Conservation (phyloP, 2,797 vertebrate species). For the Orestias chungarensis region DNA sequence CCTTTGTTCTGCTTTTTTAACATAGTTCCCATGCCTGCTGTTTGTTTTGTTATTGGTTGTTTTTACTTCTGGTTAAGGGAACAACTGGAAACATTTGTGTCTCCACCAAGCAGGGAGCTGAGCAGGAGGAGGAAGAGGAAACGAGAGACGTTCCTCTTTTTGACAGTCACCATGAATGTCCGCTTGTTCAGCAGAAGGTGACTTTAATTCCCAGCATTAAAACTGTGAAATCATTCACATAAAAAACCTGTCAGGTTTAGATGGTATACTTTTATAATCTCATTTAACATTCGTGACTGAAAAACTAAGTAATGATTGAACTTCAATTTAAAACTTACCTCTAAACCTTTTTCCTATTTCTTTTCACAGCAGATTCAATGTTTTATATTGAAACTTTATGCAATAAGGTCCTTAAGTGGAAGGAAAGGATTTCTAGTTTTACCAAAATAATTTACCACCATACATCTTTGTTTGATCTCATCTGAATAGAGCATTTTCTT, state of each 20-base stretch:
- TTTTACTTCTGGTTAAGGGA: not conserved
- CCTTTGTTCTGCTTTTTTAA: conserved; percentile 50
- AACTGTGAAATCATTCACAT: not conserved
- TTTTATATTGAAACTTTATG: not conserved
- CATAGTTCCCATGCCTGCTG: conserved; percentile 7
- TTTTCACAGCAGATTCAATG: not conserved
- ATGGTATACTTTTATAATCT: not conserved
- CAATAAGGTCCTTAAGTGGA: not conserved
- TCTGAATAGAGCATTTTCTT: not conserved
- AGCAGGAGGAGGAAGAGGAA: conserved; percentile 26
- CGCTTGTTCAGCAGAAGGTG: conserved; percentile 72
- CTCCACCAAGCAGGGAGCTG: conserved; percentile 66
- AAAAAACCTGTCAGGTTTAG: not conserved
- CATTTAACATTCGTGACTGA: not conserved
- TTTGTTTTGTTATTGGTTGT: not conserved
- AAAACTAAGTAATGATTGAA: not conserved
- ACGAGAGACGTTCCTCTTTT: conserved; percentile 58
- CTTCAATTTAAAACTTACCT: not conserved
- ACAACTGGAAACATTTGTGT: conserved; percentile 26
- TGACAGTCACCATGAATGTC: conserved; percentile 69
- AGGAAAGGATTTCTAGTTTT: not conserved
- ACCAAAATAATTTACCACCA: not conserved
- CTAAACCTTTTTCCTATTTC: not conserved
- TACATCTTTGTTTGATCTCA: not conserved
- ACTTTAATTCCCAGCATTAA: conserved; percentile 24